Evolutionary conservation across 1,140 invertebrate species (phyloP).

Genomic region (Drosophila ercepeae): DNA sequence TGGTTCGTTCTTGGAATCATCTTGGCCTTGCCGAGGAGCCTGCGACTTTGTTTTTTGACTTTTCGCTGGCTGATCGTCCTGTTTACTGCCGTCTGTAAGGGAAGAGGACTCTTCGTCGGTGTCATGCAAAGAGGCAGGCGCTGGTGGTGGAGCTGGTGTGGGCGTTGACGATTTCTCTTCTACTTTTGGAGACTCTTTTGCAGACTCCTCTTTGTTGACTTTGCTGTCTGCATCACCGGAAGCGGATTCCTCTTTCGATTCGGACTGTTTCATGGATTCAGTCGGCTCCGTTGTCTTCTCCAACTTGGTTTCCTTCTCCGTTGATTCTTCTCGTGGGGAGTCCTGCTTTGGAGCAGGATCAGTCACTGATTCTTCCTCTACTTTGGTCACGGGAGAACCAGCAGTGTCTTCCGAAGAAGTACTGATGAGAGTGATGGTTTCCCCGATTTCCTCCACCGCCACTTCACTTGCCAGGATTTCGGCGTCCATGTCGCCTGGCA

Average conservation of each 20-base stretch:
- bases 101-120: slow-evolving; percentile 86
- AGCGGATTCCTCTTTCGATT: neutral
- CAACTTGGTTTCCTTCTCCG: neutral
- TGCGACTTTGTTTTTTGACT: slow-evolving; percentile 15
- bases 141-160: slow-evolving; percentile 5
- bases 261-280: neutral
- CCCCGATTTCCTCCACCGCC: slow-evolving; percentile 48
- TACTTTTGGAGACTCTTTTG: slow-evolving; percentile 5
- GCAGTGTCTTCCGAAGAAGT: slow-evolving; percentile 64
- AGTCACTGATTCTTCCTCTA: slow-evolving; percentile 13
- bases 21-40: neutral
- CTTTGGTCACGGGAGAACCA: slow-evolving; percentile 9
- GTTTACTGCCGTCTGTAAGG: slow-evolving; percentile 71
- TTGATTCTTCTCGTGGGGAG: neutral
- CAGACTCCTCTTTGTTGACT: slow-evolving; percentile 16
- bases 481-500: slow-evolving; percentile 9
- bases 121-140: slow-evolving; percentile 75
- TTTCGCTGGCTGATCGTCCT: slow-evolving; percentile 43
- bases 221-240: neutral
- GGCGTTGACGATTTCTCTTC: slow-evolving; percentile 18
- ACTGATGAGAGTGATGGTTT: slow-evolving; percentile 60
- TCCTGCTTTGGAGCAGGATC: neutral
- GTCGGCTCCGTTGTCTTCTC: neutral
- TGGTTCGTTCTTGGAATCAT: slow-evolving; percentile 43
- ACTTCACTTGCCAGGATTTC: slow-evolving; percentile 53